Evolutionary conservation across 2,888 invertebrate genomes (phyloP).

Genomic region (Dyspetes luteomarginatus): DNA sequence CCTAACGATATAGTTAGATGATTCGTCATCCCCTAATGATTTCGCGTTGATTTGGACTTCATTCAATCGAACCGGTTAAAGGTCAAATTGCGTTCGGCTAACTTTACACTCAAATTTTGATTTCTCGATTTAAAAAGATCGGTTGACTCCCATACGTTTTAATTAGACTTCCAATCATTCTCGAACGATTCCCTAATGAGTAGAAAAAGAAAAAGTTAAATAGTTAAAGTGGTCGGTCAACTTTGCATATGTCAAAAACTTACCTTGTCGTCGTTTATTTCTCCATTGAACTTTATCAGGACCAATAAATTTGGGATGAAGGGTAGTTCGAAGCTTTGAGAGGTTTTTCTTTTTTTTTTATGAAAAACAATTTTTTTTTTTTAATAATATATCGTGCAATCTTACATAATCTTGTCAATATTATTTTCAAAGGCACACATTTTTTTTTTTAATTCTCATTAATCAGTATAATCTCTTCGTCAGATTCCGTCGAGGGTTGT

Average conservation of each 20-base stretch:
- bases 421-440: constrained; percentile 83
- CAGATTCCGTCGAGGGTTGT: constrained; percentile 41
- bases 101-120: no score
- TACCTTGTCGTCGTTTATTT: background rate
- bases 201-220: no score
- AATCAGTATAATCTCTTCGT: constrained; percentile 54
- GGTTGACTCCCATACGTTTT: no score
- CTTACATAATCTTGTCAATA: constrained; percentile 81
- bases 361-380: constrained; percentile 82
- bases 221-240: no score
- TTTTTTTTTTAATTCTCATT: constrained; percentile 67
- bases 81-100: no score
- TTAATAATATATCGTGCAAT: constrained; percentile 81
- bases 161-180: no score
- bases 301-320: background rate
- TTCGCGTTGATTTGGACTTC: no score
- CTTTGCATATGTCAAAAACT: constrained; percentile 12
- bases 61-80: no score
- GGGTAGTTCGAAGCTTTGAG: background rate
- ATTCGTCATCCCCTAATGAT: no score
- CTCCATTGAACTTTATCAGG: background rate
- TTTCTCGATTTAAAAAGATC: no score
- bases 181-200: no score
- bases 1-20: no score
- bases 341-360: constrained; percentile 59